Conservation (phyloP, 2,888 invertebrate species). For the Aphodius granarius region DNA sequence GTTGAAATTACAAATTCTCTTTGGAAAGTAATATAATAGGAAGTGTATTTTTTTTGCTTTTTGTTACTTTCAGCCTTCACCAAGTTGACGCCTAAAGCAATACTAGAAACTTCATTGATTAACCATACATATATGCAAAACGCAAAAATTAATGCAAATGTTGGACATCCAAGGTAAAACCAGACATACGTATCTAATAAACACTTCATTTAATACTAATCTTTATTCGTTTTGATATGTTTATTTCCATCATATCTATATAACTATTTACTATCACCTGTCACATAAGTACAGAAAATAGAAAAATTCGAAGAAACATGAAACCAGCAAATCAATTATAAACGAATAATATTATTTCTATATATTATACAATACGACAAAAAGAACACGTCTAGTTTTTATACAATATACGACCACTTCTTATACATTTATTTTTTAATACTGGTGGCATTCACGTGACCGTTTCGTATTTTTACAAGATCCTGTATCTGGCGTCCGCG, state of each 20-base stretch:
- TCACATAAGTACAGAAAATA: not conserved
- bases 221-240: not conserved
- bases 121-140: not conserved
- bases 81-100: not conserved
- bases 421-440: not conserved
- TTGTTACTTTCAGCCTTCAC: not conserved
- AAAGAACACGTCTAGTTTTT: not conserved
- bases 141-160: not conserved
- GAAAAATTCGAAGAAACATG: not conserved
- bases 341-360: not conserved
- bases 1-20: too few species aligned
- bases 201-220: not conserved
- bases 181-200: not conserved
- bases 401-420: too few species aligned
- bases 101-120: not conserved
- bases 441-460: not conserved
- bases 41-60: too few species aligned
- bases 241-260: too few species aligned
- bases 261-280: not conserved
- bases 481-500: constrained; percentile 43
- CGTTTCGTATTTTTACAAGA: not conserved
- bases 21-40: not conserved
- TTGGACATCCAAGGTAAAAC: not conserved
- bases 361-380: not conserved
- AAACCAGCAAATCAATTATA: not conserved